A percentile compares a stretch with the other conserved stretches of the same genome.
These are phyloP conservation scores for Megalonaias nervosa DNA, from an alignment of 1,140 invertebrate genomes.

Conservation along the genomic window DNA sequence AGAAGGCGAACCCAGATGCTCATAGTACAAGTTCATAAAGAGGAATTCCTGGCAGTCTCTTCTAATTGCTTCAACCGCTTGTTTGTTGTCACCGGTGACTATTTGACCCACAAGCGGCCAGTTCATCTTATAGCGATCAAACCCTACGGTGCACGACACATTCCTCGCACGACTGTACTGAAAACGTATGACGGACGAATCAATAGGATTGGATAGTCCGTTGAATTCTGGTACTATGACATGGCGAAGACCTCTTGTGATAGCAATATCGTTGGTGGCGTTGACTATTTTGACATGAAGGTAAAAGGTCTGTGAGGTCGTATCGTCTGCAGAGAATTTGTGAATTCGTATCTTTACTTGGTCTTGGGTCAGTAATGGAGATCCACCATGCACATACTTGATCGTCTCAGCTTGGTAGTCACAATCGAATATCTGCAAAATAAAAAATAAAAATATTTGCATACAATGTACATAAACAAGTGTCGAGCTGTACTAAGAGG, in stretches of 20 bases:
- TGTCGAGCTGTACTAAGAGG: not conserved
- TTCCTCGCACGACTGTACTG: conserved; percentile 56
- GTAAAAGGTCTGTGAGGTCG: conserved; percentile 56
- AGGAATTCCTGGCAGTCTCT: conserved; percentile 66
- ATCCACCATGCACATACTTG: conserved; percentile 66
- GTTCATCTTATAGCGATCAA: conserved; percentile 52
- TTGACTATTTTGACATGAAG: conserved; percentile 61
- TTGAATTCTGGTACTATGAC: conserved; percentile 62
- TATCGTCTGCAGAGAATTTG: conserved; percentile 56
- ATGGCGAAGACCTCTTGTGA: conserved; percentile 54
- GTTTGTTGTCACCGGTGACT: conserved; percentile 49
- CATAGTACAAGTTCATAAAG: conserved; percentile 64
- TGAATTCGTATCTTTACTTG: conserved; percentile 62
- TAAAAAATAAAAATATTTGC: conserved; percentile 23
- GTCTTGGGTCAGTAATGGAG: conserved; percentile 62
- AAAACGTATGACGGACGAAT: conserved; percentile 63
- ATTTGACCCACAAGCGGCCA: conserved; percentile 67
- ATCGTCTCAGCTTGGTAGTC: conserved; percentile 58
- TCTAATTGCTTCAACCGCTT: conserved; percentile 53
- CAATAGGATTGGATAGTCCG: conserved; percentile 65
- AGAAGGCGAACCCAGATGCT: conserved; percentile 62
- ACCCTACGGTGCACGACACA: conserved; percentile 62
- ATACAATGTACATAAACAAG: not conserved
- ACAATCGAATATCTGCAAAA: conserved; percentile 68
- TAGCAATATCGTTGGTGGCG: conserved; percentile 59